Evolutionary conservation across 2,113 vertebrate species (phyloP).

Genomic region (Oryzias celebensis): DNA sequence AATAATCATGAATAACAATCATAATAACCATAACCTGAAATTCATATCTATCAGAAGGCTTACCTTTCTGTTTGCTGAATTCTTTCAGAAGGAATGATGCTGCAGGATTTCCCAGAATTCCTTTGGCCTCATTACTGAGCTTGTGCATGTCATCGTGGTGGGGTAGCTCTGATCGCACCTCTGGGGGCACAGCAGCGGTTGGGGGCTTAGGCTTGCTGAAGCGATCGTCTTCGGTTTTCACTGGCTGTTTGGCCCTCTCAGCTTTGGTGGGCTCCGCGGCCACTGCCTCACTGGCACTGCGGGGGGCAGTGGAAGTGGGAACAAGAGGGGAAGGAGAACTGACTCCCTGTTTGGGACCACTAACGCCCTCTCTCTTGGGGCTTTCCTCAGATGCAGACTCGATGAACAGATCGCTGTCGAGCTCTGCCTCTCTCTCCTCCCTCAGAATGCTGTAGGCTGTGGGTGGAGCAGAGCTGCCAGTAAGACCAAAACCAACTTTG

Average conservation of each 20-base stretch:
- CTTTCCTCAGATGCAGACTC: constrained; percentile 97
- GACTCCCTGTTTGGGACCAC: constrained; percentile 75
- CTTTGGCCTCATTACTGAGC: constrained; percentile 61
- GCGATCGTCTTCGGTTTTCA: constrained; percentile 80
- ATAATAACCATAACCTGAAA: no score
- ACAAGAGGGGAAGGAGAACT: constrained; percentile 55
- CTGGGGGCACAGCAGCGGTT: constrained; percentile 69
- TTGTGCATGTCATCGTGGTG: constrained; percentile 59
- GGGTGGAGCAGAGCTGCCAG: constrained; percentile 81
- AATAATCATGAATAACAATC: no score
- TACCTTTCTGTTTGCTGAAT: constrained; percentile 85
- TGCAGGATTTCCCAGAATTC: constrained; percentile 48
- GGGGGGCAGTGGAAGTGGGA: constrained; percentile 38
- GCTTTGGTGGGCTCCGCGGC: constrained; percentile 56
- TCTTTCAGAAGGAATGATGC: constrained; percentile 42
- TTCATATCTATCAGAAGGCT: constrained; percentile 26
- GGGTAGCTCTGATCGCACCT: constrained; percentile 66
- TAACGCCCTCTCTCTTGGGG: constrained; percentile 90
- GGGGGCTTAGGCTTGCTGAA: constrained; percentile 75
- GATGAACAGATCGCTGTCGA: constrained; percentile 96
- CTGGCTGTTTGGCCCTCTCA: constrained; percentile 70
- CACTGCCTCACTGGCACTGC: constrained; percentile 17
- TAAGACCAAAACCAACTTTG: constrained; percentile 84
- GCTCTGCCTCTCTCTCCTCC: constrained; percentile 95
- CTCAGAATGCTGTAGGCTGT: constrained; percentile 93